A percentile compares a stretch with the other conserved stretches of the same genome.
Conservation (phyloP, 2,113 vertebrate species). For the human (Homo sapiens) region DNA sequence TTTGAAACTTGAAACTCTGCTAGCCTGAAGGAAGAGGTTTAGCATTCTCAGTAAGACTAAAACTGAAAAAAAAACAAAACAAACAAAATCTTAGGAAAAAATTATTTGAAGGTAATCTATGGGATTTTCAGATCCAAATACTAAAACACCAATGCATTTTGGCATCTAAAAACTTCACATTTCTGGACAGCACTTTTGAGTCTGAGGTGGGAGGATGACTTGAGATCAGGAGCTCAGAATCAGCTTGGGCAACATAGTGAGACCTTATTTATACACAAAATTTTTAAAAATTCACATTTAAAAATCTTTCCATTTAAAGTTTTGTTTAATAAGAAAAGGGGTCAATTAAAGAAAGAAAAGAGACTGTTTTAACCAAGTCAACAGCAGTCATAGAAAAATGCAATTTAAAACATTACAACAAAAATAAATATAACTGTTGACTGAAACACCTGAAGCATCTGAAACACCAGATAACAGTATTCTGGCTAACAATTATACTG, state of each 20-base stretch:
- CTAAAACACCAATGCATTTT: not conserved
- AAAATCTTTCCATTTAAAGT: not conserved
- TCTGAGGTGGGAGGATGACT: too few species aligned
- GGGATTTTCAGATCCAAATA: not conserved
- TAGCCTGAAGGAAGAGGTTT: not conserved
- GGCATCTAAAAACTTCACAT: not conserved
- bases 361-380: not conserved
- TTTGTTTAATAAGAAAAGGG: not conserved
- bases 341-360: not conserved
- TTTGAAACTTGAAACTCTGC: not conserved
- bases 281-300: not conserved
- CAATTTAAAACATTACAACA: not conserved
- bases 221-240: too few species aligned
- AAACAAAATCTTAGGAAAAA: not conserved
- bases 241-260: too few species aligned
- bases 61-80: not conserved
- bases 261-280: too few species aligned
- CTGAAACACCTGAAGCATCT: too few species aligned
- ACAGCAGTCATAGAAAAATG: not conserved
- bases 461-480: not conserved
- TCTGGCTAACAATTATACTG: not conserved
- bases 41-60: not conserved
- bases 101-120: not conserved
- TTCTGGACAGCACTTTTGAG: not conserved
- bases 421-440: not conserved